Percentiles rank a stretch among this genome's conserved stretches.
These are phyloP conservation scores for Octonoba sinensis DNA, from an alignment of 2,888 invertebrate genomes.

Conservation along the genomic window DNA sequence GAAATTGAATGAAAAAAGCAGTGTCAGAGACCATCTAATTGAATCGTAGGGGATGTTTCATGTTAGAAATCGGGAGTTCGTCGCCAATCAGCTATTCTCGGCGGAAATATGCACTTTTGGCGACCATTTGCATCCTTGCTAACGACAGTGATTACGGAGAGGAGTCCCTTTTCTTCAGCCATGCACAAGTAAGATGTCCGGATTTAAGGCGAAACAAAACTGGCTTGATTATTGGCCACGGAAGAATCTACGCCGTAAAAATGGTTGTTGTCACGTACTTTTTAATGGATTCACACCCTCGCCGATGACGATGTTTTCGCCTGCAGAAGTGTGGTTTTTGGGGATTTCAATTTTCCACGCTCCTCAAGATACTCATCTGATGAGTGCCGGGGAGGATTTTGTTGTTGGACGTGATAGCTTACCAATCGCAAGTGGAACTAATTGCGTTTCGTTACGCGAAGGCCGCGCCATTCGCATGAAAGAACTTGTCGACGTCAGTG, in stretches of 20 bases:
- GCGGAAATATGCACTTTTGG: conserved; percentile 20
- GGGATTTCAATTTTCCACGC: conserved; percentile 28
- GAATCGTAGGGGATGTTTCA: too few species aligned
- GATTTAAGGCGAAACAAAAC: too few species aligned
- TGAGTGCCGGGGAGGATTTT: too few species aligned
- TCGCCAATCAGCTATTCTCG: conserved; percentile 10
- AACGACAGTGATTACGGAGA: conserved; percentile 29
- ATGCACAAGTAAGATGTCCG: background rate
- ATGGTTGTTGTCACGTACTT: conserved; percentile 26
- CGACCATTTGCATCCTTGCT: conserved; percentile 28
- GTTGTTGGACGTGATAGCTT: too few species aligned
- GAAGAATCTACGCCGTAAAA: conserved; percentile 7
- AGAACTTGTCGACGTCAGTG: too few species aligned
- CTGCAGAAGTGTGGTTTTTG: conserved; percentile 19
- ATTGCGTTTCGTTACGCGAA: too few species aligned
- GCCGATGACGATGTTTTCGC: conserved; percentile 21
- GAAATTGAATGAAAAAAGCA: too few species aligned
- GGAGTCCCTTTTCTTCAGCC: background rate
- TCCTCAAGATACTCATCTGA: conserved; percentile 16
- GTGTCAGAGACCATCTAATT: too few species aligned
- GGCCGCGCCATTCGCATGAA: too few species aligned
- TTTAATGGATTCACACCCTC: conserved; percentile 42
- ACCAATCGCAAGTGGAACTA: too few species aligned
- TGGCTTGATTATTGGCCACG: background rate
- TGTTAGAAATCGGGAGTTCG: background rate